These are phyloP conservation scores for Aleiodes leptofemur DNA, from an alignment of 2,888 invertebrate species.

Conservation along the genomic window DNA sequence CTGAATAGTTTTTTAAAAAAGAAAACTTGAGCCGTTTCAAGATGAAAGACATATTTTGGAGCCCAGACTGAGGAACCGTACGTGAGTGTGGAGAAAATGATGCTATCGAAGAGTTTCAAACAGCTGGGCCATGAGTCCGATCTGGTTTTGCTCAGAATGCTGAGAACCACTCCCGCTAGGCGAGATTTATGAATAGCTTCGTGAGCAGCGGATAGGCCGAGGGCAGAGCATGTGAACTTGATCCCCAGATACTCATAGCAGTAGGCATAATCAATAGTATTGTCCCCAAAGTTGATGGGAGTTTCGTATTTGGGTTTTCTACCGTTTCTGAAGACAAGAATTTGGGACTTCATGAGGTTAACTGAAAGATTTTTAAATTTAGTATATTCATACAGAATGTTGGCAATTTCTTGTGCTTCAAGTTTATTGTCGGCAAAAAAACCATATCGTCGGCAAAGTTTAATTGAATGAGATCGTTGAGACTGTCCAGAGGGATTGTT, in stretches of 20 bases:
- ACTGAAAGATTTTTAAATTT: neutral
- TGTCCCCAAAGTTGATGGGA: neutral
- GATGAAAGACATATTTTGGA: constrained; percentile 33
- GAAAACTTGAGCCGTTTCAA: constrained; percentile 36
- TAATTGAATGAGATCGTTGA: constrained; percentile 24
- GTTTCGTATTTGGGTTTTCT: neutral
- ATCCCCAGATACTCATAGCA: constrained; percentile 26
- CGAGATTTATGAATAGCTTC: constrained; percentile 12
- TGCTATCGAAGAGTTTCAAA: constrained; percentile 31
- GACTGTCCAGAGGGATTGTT: constrained; percentile 39
- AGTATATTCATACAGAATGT: neutral
- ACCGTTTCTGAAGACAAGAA: neutral
- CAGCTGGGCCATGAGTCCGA: constrained; percentile 31
- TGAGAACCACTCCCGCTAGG: neutral
- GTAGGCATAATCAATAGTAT: constrained; percentile 4
- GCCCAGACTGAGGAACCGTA: constrained; percentile 40
- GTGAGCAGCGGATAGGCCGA: neutral
- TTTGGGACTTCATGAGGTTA: neutral
- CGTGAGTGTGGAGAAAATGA: constrained; percentile 14
- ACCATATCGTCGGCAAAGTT: constrained; percentile 45
- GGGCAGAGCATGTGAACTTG: constrained; percentile 5
- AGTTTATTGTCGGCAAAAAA: neutral
- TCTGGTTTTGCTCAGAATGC: constrained; percentile 14
- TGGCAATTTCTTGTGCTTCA: neutral
- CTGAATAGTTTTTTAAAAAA: constrained; percentile 40